These are phyloP conservation scores for Acrobasis repandana DNA, from an alignment of 2,888 invertebrate species.

Conservation along the genomic window DNA sequence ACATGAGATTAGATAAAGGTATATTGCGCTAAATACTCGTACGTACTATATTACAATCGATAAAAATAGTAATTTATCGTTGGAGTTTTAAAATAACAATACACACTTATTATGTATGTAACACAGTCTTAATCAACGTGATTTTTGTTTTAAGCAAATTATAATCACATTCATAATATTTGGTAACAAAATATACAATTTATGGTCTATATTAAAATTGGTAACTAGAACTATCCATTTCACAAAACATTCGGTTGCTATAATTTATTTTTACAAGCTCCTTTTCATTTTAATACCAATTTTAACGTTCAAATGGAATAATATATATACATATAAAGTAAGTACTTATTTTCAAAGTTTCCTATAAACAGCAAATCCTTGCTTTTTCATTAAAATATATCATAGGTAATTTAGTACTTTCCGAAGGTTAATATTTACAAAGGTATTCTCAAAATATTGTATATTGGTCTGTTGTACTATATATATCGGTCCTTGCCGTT, in stretches of 20 bases:
- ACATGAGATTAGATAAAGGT: too few relatives aligned
- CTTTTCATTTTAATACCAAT: too few relatives aligned
- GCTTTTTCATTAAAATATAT: too few relatives aligned
- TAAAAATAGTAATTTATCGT: too few relatives aligned
- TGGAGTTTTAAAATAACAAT: too few relatives aligned
- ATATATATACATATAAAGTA: not conserved
- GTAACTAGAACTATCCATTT: not conserved
- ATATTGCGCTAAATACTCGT: too few relatives aligned
- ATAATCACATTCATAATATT: slow-evolving; percentile 39
- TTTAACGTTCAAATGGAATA: not conserved
- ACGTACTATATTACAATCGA: too few relatives aligned
- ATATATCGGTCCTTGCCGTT: not conserved
- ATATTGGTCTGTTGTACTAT: not conserved
- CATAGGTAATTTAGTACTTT: not conserved
- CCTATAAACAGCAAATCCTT: too few relatives aligned
- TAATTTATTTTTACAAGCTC: not conserved
- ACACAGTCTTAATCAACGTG: not conserved
- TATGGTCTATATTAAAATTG: slow-evolving; percentile 21
- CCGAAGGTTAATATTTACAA: not conserved
- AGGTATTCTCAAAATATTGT: not conserved
- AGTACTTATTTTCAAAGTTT: too few relatives aligned
- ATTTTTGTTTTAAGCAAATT: not conserved
- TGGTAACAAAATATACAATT: slow-evolving; percentile 39
- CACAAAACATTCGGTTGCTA: not conserved
- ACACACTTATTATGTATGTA: not conserved